These are phyloP conservation scores for Luidia sarsii DNA, from an alignment of 53 echinoderm and acorn worm species.

Conservation along the genomic window DNA sequence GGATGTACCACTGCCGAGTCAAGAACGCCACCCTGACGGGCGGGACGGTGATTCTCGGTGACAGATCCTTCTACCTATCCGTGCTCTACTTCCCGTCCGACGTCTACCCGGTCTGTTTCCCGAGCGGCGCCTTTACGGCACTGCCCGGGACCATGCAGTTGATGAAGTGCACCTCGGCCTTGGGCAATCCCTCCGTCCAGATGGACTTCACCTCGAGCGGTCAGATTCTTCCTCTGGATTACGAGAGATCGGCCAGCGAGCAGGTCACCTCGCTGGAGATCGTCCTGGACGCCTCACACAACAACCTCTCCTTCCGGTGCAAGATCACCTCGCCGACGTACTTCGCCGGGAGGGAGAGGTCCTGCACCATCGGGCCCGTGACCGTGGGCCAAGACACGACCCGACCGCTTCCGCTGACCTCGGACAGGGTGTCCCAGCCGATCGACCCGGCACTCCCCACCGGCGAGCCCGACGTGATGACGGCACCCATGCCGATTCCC, in stretches of 20 bases:
- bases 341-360: slow-evolving; percentile 29
- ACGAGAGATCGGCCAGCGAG: background rate
- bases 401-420: background rate
- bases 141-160: background rate
- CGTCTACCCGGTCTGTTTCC: slow-evolving; percentile 10
- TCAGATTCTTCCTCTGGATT: background rate
- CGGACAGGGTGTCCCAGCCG: background rate
- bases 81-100: background rate
- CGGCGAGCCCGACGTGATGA: background rate
- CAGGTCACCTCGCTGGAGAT: background rate
- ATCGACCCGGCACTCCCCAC: background rate
- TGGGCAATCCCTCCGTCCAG: slow-evolving; percentile 4
- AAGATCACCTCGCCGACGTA: background rate
- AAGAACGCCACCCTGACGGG: background rate
- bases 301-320: background rate
- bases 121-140: background rate
- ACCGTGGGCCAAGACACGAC: slow-evolving; percentile 7
- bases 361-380: slow-evolving; percentile 42
- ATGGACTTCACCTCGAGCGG: slow-evolving; percentile 22
- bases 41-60: background rate
- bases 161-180: slow-evolving; percentile 13
- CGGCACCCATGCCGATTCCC: background rate
- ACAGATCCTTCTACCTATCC: background rate
- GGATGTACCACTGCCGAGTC: background rate
- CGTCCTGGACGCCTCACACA: background rate